These are phyloP conservation scores for Epinotia nisella DNA, from an alignment of 2,888 invertebrate species.

Conservation along the genomic window DNA sequence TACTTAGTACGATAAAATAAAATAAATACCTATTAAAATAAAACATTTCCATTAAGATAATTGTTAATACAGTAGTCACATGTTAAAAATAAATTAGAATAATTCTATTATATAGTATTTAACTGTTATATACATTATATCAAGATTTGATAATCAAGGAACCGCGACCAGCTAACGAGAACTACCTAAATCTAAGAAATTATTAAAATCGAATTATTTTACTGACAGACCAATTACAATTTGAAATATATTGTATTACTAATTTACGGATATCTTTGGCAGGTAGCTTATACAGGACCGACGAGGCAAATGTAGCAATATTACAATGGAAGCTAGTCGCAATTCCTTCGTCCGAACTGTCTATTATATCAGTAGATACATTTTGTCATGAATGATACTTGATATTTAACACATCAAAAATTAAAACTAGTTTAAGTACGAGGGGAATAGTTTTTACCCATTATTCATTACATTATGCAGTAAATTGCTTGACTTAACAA, in stretches of 20 bases:
- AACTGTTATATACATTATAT: constrained; percentile 52
- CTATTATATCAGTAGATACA: constrained; percentile 52
- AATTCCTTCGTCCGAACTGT: constrained; percentile 59
- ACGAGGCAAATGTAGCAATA: constrained; percentile 26
- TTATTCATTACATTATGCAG: constrained; percentile 36
- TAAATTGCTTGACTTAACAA: constrained; percentile 49
- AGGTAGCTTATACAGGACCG: constrained; percentile 42
- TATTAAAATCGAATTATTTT: constrained; percentile 51
- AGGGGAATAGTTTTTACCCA: constrained; percentile 49
- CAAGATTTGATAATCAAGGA: constrained; percentile 51
- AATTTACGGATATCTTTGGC: constrained; percentile 48
- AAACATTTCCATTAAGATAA: constrained; percentile 62
- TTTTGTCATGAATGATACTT: constrained; percentile 63
- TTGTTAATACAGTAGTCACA: constrained; percentile 75
- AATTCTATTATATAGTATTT: constrained; percentile 48
- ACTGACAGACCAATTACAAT: constrained; percentile 47
- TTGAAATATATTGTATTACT: constrained; percentile 49
- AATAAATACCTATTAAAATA: constrained; percentile 81
- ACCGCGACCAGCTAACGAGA: constrained; percentile 58
- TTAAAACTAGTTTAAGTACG: constrained; percentile 64
- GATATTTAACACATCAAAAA: constrained; percentile 33
- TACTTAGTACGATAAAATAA: constrained; percentile 77
- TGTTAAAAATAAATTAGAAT: constrained; percentile 60
- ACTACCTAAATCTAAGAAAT: constrained; percentile 49
- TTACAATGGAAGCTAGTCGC: constrained; percentile 54